Evolutionary conservation across 92 coral and sea anemone genomes (phyloP), one percentile per base, ranked within the genome.

Genomic region (Blastomussa wellsi): DNA sequence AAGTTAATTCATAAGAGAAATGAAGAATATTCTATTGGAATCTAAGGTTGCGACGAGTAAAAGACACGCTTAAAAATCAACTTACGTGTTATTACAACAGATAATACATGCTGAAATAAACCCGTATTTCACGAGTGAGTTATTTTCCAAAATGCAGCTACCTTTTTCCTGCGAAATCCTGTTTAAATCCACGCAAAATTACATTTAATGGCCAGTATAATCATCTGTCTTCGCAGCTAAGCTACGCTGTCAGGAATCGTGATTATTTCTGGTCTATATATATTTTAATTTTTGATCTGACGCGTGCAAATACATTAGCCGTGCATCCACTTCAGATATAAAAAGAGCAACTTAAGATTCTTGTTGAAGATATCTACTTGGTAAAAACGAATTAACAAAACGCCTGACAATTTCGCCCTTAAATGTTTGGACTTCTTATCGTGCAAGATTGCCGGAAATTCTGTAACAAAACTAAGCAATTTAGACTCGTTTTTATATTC

Each of bases 81-180:
- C 53, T 82, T 71, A 81, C 85, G 78, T 82, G 68, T 70, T 71
- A 70, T 53, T 72, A 71, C 77, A 72, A 82, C 77, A 82, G 86
- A 36, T 36, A 35, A 72, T 52, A 71, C 85, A 28, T 52, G 15
- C 48, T 13, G 52, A 53, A 70, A 82, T 7, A 33, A 20, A n/a
- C 20, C 60, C 38, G 78, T 38, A 24, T 1, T 13, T n/a, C 70
- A 71, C 86, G 78, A 51, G 13, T 74, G 87, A 74, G 26, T 9
- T 17, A 42, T 26, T 62, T 31, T 55, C 17, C 31, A 19, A 38
- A n/a, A 35, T 47, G 28, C 24, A 15, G 62, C 39, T 16, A 42
- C 39, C 44, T 47, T 55, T 14, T 57, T 74, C 59, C 64, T 38
- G 80, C 5, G 69, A 47, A 44, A 67, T 19, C 65, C 36, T 35